Evolutionary conservation across 1,140 invertebrate genomes (phyloP).

Genomic region (Drosophila sp.): DNA sequence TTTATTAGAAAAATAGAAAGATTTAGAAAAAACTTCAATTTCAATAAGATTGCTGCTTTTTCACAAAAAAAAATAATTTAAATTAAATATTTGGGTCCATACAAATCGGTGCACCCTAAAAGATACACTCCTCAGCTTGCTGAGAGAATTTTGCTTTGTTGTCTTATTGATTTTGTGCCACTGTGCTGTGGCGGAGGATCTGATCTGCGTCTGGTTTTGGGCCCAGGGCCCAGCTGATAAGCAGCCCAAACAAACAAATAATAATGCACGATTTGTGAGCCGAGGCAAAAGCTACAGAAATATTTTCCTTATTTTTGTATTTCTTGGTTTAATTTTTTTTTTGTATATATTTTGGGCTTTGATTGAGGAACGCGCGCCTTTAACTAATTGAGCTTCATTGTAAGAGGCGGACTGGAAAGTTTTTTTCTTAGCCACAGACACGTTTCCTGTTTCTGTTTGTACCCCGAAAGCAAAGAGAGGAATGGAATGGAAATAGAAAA

Average conservation of each 20-base stretch:
- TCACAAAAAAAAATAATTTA: too few species aligned
- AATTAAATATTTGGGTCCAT: too few species aligned
- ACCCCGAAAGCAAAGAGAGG: background rate
- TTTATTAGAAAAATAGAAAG: too few species aligned
- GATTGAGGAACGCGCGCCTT: conserved; percentile 70
- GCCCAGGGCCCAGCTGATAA: conserved; percentile 63
- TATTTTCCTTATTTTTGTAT: background rate
- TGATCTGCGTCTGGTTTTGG: conserved; percentile 48
- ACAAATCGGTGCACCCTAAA: too few species aligned
- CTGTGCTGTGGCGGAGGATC: conserved; percentile 46
- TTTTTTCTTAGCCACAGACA: conserved; percentile 43
- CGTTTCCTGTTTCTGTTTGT: conserved; percentile 47
- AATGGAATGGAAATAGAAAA: too few species aligned
- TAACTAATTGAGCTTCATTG: conserved; percentile 79
- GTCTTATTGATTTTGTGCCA: conserved; percentile 20
- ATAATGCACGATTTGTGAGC: conserved; percentile 80
- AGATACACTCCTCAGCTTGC: too few species aligned
- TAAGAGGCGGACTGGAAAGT: conserved; percentile 46
- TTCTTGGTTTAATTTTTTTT: background rate
- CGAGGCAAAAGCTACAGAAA: conserved; percentile 11
- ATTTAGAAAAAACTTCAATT: too few species aligned
- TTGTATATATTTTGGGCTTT: conserved; percentile 50
- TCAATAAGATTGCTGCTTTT: too few species aligned
- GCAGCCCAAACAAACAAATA: conserved; percentile 80
- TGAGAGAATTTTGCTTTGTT: background rate